These are phyloP conservation scores for Microchirus variegatus DNA, from an alignment of 2,797 vertebrate species.

Conservation along the genomic window DNA sequence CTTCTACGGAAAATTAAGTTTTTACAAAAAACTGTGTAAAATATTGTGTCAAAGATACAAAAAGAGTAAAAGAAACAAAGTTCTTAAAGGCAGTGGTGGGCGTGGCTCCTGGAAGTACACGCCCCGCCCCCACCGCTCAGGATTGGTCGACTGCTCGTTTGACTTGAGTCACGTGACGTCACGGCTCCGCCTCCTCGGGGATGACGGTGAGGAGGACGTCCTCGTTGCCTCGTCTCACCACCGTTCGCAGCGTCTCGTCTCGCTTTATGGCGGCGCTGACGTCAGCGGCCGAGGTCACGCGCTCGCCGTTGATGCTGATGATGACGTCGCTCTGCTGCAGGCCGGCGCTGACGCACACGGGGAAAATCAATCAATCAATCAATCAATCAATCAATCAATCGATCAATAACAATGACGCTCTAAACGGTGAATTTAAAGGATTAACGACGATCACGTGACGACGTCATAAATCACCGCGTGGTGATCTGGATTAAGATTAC, in stretches of 20 bases:
- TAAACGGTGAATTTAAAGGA: too few relatives aligned
- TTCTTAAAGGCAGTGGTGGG: constrained; percentile 43
- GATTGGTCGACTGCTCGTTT: constrained; percentile 27
- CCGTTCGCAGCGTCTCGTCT: constrained; percentile 84
- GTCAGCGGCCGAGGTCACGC: constrained; percentile 87
- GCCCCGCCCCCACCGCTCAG: constrained; percentile 69
- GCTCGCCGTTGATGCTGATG: constrained; percentile 95
- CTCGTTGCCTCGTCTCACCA: constrained; percentile 94
- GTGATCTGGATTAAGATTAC: too few relatives aligned
- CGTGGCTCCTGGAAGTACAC: constrained; percentile 49
- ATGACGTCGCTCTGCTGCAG: constrained; percentile 94
- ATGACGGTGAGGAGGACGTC: constrained; percentile 89
- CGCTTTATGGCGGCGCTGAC: constrained; percentile 91
- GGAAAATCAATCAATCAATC: too few relatives aligned
- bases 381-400: too few relatives aligned
- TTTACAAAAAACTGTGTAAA: too few relatives aligned
- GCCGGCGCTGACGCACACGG: constrained; percentile 82
- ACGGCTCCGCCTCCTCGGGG: constrained; percentile 92
- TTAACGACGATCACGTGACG: too few relatives aligned
- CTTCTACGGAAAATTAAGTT: constrained; percentile 33
- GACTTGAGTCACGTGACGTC: constrained; percentile 67
- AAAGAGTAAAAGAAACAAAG: constrained; percentile 32
- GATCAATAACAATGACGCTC: too few relatives aligned
- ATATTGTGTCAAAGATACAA: constrained; percentile 42
- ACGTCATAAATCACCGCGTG: too few relatives aligned